Base-by-base conservation (phyloP, 64 coral and sea anemone species). In the Montipora foliosa region DNA sequence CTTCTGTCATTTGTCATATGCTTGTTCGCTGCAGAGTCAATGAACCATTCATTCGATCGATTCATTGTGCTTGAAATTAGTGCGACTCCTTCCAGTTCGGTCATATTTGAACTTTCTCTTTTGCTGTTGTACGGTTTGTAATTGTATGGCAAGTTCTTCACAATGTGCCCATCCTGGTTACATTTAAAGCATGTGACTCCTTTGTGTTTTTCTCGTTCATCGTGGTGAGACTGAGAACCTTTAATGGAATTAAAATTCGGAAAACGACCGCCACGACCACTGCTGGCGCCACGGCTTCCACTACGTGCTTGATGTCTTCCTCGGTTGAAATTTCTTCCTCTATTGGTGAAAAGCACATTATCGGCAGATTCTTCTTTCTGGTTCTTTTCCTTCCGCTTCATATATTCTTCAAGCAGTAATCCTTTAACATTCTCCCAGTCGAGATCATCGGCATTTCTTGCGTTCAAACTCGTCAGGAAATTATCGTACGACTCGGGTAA, bases 21-120 rank as follows among this genome's bases (percentile, higher is more conserved):
- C 77, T 92, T 95, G 46, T 67, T 95, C 6, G 77, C 94, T 95
- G 89, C 94, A 2, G 70, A 95, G 88, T 95, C 84, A 46, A 89
- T 95, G 67, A 95, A 92, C 90, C 90, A 92, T 95, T 79, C 79
- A 91, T 29, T 10, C 67, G 88, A 90, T 48, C 51, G 68, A 76
- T 78, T 95, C 46, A 83, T 51, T 62, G 46, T 57, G 80, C 53
- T 91, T 81, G 88, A 95, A 60, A 95, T 91, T 48, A 95, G 78
- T 22, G 88, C 88, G 52, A 95, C 90, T 90, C 93, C 93, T 82
- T 90, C 93, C 20, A 74, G 14, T 94, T 89, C 78, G 48, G 67
- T 86, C 47, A 94, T 76, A 74, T 89, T 94, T 55, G 86, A 94
- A 81, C 79, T 88, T 74, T 94, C 92, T 81, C 69, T 83, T 82